Percentiles rank a stretch among this genome's conserved stretches.
Conservation (phyloP, 2,888 invertebrate species). For the Oligia fasciuncula region DNA sequence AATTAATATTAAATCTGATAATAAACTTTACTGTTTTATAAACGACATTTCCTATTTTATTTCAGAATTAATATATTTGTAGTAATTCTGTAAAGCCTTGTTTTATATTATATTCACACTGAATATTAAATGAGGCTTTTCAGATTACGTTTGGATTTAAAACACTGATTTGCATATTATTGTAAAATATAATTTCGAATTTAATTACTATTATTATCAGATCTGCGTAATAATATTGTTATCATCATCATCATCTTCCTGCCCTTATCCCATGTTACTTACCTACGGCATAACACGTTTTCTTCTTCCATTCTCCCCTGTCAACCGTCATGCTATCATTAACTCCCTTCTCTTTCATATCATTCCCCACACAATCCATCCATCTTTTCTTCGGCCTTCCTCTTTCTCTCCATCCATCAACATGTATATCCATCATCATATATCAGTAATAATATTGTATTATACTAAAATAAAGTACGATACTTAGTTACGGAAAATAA, state of each 20-base stretch:
- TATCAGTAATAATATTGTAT: background rate
- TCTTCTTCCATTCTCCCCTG: no score
- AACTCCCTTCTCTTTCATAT: no score
- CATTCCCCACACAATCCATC: no score
- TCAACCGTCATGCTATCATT: no score
- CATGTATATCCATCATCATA: no score
- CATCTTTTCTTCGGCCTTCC: no score
- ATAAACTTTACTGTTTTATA: background rate
- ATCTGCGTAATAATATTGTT: background rate
- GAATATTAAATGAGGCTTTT: background rate
- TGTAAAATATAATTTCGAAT: background rate
- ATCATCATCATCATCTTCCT: no score
- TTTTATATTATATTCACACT: background rate
- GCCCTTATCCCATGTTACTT: no score
- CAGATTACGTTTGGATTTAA: background rate
- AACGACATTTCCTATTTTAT: background rate
- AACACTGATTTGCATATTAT: slow-evolving; percentile 2
- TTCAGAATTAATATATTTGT: background rate
- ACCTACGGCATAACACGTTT: no score
- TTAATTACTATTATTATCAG: background rate
- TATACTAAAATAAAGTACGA: background rate
- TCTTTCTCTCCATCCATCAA: no score
- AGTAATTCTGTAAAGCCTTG: background rate
- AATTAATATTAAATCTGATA: background rate
- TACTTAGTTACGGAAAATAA: background rate